phyloP scores from a whole-genome alignment of 2,113 vertebrate genomes.

The Tychaedon coryphoeus region DNA sequence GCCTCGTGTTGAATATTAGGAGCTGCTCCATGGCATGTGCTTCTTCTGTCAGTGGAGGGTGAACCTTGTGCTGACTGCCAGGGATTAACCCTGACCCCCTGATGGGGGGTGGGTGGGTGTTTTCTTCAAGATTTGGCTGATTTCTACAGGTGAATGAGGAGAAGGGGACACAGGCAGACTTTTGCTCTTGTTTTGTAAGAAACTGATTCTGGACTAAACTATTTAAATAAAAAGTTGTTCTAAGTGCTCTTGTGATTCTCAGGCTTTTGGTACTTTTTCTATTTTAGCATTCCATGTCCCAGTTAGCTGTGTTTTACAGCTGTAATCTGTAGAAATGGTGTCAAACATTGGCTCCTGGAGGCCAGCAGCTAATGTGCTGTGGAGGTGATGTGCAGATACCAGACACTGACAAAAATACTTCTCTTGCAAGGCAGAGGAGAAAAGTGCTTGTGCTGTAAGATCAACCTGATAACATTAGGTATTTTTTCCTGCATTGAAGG shows the following conservation, averaged over 20 bases:
- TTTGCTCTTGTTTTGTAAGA: not conserved
- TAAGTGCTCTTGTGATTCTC: not conserved
- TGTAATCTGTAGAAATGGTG: not conserved
- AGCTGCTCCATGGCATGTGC: not conserved
- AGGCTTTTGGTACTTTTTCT: not conserved
- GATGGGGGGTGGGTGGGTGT: accelerated
- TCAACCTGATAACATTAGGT: not conserved
- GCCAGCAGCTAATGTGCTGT: not conserved
- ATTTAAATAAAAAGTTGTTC: not conserved
- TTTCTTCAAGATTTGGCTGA: not conserved
- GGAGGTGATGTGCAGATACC: not conserved
- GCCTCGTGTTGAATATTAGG: not conserved
- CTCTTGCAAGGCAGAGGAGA: not conserved
- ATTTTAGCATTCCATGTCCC: not conserved
- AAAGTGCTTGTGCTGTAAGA: not conserved
- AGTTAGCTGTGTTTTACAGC: not conserved
- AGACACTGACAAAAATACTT: not conserved
- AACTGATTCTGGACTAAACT: not conserved
- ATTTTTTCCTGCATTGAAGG: not conserved
- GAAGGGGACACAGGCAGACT: not conserved
- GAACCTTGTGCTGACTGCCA: not conserved
- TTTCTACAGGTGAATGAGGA: not conserved
- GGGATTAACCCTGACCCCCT: not conserved
- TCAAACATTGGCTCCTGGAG: not conserved
- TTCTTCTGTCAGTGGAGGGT: not conserved